Evolutionary conservation across 1,140 invertebrate species (phyloP), one percentile per base, ranked within the genome.

Genomic region (Rhopalosiphum maidis): DNA sequence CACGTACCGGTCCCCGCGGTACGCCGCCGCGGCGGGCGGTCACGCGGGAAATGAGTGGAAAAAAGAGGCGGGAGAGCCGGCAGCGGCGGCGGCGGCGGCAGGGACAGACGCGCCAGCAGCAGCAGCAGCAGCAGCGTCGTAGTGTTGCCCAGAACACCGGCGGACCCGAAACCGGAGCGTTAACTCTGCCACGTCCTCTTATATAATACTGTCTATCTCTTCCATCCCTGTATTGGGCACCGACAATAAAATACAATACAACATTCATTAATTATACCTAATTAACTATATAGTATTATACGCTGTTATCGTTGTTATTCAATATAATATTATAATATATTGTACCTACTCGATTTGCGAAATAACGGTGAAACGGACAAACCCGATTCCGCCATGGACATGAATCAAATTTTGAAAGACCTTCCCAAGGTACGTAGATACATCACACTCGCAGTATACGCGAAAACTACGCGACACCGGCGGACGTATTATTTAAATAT

Each of bases 401-500:
- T 55, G 88, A 54, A 55, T 55, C 48, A 55, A 4, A 35, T 55
- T 55, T 55, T 55, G 88, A 55, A 54, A 55, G 51, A 89, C n/a
- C n/a, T 89, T 35, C 88, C 88, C 22, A 55, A 89, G 88, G 88
- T 89, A 89, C 88, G 88, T 89, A 41, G 41, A 41, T 41, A 41
- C 51, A 23, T n/a, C 48, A 41, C 8, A 48, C 30, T 35, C 9
- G 46, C n/a, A 30, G 30, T 22, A 77, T 77, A n/a, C n/a, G 30
- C 30, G 23, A 43, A 90, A 90, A 55, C 7, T 7, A 41, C 54
- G 48, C 30, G 15, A 35, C 30, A 11, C 43, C 60, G 60, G 30
- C 60, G n/a, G 60, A 77, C n/a, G 60, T 68, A n/a, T 21, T 35
- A n/a, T 77, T 77, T n/a, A 77, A 35, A 18, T 77, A n/a, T 77